Percentiles rank a stretch among this genome's conserved stretches.
These are phyloP conservation scores for Odontocerum albicorne DNA, from an alignment of 2,888 invertebrate species.

Conservation along the genomic window DNA sequence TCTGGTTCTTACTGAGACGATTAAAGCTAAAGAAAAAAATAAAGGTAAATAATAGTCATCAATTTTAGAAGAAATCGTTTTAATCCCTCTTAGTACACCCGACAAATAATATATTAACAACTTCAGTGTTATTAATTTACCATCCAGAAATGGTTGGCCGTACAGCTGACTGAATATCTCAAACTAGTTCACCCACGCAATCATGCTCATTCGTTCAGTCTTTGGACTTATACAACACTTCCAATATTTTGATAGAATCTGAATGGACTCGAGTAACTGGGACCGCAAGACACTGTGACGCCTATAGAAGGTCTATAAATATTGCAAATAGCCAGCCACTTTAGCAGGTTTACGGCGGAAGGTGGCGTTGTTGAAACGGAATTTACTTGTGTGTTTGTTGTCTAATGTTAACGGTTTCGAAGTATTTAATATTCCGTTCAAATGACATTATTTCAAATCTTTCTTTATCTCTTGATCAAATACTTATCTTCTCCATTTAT, in stretches of 20 bases:
- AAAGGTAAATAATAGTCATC: too few relatives aligned
- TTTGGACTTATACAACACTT: neutral
- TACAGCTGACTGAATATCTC: neutral
- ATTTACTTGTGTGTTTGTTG: neutral
- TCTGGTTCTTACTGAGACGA: too few relatives aligned
- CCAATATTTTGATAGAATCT: constrained; percentile 10
- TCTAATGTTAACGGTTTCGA: neutral
- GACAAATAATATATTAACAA: neutral
- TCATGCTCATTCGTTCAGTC: neutral
- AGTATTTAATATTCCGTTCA: too few relatives aligned
- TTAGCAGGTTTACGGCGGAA: too few relatives aligned
- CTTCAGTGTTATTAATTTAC: constrained; percentile 1
- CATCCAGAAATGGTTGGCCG: constrained; percentile 6
- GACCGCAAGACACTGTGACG: constrained; percentile 19
- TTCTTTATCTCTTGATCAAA: neutral
- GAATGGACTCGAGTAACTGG: constrained; percentile 5
- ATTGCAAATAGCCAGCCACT: neutral
- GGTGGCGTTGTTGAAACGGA: too few relatives aligned
- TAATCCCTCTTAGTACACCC: neutral
- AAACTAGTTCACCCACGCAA: constrained; percentile 18
- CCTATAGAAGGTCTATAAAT: constrained; percentile 12
- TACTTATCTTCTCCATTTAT: neutral
- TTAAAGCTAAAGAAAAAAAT: too few relatives aligned
- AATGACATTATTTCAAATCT: too few relatives aligned
- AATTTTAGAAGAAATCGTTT: too few relatives aligned